phyloP scores from a whole-genome alignment of 1,140 invertebrate genomes.

The Pseudobourletiella spinata region DNA sequence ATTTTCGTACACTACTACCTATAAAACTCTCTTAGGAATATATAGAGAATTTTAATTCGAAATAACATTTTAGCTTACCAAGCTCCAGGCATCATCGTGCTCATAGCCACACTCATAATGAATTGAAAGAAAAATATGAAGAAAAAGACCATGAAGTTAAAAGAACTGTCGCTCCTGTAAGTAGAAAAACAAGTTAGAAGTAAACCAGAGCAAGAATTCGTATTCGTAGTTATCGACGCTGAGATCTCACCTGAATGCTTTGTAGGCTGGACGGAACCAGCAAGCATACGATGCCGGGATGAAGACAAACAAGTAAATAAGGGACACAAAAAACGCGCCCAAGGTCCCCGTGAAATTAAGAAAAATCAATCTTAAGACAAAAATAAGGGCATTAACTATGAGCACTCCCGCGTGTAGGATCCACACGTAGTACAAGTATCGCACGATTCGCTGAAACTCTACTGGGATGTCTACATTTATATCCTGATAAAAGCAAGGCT shows the following conservation, averaged over 20 bases:
- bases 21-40: too few species aligned
- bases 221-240: constrained; percentile 10
- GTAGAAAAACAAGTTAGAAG: constrained; percentile 39
- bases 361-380: constrained; percentile 54
- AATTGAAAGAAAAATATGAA: constrained; percentile 99
- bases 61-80: constrained; percentile 57
- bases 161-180: constrained; percentile 88
- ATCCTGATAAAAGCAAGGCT: constrained; percentile 99
- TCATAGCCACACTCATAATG: constrained; percentile 75
- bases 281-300: constrained; percentile 95
- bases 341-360: constrained; percentile 46
- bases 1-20: constrained; percentile 33
- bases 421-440: constrained; percentile 92
- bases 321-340: constrained; percentile 75
- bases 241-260: constrained; percentile 62
- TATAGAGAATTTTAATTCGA: too few species aligned
- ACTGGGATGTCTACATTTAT: constrained; percentile 98
- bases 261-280: constrained; percentile 85
- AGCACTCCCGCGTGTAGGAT: constrained; percentile 83
- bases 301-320: constrained; percentile 84
- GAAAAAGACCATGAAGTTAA: constrained; percentile 99
- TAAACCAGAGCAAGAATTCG: constrained; percentile 38
- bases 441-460: constrained; percentile 92
- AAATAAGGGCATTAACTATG: constrained; percentile 71
- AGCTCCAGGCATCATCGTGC: constrained; percentile 69